A percentile compares a stretch with the other conserved stretches of the same genome.
These are phyloP conservation scores for Catocala fraxini DNA, from an alignment of 2,888 invertebrate genomes.

Conservation along the genomic window DNA sequence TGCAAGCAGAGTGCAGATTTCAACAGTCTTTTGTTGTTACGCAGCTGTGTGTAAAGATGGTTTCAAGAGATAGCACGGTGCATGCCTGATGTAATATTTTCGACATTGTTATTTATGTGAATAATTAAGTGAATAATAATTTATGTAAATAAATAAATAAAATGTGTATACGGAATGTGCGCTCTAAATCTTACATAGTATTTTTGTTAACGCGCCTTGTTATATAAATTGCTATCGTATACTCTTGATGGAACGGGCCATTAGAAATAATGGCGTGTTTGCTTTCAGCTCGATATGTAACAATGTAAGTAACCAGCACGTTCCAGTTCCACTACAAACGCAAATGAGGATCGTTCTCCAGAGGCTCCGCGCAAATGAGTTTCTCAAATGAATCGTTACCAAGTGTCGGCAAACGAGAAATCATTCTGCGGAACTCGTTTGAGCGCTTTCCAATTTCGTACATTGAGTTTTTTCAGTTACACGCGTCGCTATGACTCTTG, in stretches of 20 bases:
- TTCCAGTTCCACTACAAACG: slow-evolving; percentile 68
- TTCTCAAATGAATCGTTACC: slow-evolving; percentile 83
- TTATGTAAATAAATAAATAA: too few relatives aligned
- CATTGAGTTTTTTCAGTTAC: slow-evolving; percentile 60
- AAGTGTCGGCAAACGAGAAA: slow-evolving; percentile 76
- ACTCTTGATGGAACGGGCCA: slow-evolving; percentile 43
- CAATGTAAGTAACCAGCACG: slow-evolving; percentile 53
- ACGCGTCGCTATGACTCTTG: slow-evolving; percentile 32
- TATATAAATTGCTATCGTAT: slow-evolving; percentile 22
- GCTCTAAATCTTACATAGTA: slow-evolving; percentile 12
- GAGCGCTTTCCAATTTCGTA: slow-evolving; percentile 70
- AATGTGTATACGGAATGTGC: slow-evolving; percentile 28
- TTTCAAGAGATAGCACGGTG: slow-evolving; percentile 37
- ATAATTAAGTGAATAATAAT: too few relatives aligned
- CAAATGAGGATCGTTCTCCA: slow-evolving; percentile 78
- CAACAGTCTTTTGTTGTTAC: slow-evolving; percentile 77
- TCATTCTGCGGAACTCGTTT: slow-evolving; percentile 67
- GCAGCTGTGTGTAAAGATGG: slow-evolving; percentile 48
- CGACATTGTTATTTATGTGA: slow-evolving; percentile 44
- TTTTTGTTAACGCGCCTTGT: slow-evolving; percentile 18
- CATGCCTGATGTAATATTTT: slow-evolving; percentile 37
- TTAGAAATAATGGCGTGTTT: slow-evolving; percentile 55
- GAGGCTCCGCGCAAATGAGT: slow-evolving; percentile 78
- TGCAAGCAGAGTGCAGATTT: slow-evolving; percentile 73
- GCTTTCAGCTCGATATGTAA: slow-evolving; percentile 54